A percentile compares a stretch with the other conserved stretches of the same genome.
These are phyloP conservation scores for Elaphurus davidianus DNA, from an alignment of 2,113 vertebrate species.

Conservation along the genomic window DNA sequence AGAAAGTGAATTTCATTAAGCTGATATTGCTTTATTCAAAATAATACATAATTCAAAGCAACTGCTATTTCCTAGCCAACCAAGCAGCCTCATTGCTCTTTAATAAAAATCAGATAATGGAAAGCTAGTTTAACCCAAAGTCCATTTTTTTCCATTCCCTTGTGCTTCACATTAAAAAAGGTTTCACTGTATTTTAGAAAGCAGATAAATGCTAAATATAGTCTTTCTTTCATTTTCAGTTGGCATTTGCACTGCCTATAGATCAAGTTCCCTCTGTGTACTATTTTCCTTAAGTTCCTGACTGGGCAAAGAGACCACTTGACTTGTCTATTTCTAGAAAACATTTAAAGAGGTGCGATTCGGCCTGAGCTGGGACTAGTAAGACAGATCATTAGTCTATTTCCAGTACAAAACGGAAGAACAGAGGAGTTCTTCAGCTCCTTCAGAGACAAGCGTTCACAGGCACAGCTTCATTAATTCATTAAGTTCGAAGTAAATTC, in stretches of 20 bases:
- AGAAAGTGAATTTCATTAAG: slow-evolving; percentile 40
- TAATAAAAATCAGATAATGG: slow-evolving; percentile 68
- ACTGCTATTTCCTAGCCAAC: slow-evolving; percentile 33
- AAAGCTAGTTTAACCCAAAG: slow-evolving; percentile 58
- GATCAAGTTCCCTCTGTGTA: not conserved
- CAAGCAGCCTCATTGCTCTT: slow-evolving; percentile 4
- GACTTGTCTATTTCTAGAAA: slow-evolving; percentile 13
- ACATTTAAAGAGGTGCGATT: not conserved
- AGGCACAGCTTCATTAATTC: slow-evolving; percentile 15
- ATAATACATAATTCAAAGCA: slow-evolving; percentile 60
- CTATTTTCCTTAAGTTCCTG: not conserved
- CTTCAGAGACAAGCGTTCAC: slow-evolving; percentile 8
- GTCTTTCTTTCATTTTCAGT: slow-evolving; percentile 29
- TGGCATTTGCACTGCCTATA: not conserved
- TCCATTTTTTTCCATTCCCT: slow-evolving; percentile 25
- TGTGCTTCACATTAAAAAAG: slow-evolving; percentile 44
- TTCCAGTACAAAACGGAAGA: not conserved
- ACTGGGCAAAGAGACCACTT: not conserved
- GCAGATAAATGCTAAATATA: slow-evolving; percentile 37
- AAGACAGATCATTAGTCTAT: not conserved
- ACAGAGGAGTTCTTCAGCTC: not conserved
- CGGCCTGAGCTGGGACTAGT: not conserved
- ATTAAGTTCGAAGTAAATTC: slow-evolving; percentile 17
- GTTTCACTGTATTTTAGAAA: slow-evolving; percentile 32
- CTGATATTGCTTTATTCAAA: slow-evolving; percentile 55